These are phyloP conservation scores for Daubentonia madagascariensis DNA, from an alignment of 2,113 vertebrate genomes.

Conservation along the genomic window DNA sequence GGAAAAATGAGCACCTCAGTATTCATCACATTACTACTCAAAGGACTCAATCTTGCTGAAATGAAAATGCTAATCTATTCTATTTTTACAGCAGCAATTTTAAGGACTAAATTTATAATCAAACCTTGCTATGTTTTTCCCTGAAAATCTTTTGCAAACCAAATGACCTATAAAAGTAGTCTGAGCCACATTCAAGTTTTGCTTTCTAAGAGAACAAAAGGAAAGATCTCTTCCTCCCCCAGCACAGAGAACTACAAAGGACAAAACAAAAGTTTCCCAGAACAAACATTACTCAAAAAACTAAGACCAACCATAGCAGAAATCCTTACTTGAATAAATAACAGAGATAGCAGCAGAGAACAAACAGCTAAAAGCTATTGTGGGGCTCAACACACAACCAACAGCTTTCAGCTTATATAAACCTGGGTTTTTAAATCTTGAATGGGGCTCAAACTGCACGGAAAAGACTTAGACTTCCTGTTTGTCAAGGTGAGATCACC, in stretches of 20 bases:
- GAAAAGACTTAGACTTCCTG: constrained; percentile 25
- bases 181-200: background rate
- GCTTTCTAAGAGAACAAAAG: constrained; percentile 16
- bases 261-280: background rate
- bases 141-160: constrained; percentile 44
- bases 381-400: background rate
- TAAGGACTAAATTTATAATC: constrained; percentile 59
- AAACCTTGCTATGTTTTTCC: constrained; percentile 32
- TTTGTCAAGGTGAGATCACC: constrained; percentile 7
- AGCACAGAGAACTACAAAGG: background rate
- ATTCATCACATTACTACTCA: constrained; percentile 51
- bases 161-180: constrained; percentile 10
- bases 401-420: background rate
- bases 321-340: constrained; percentile 61
- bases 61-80: constrained; percentile 75
- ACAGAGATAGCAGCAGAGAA: constrained; percentile 47
- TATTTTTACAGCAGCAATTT: constrained; percentile 72
- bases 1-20: constrained; percentile 60
- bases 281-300: constrained; percentile 33
- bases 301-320: constrained; percentile 36
- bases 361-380: constrained; percentile 43
- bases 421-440: constrained; percentile 7
- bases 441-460: background rate
- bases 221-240: background rate
- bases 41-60: constrained; percentile 53